Conservation (phyloP, 2,797 vertebrate species). For the Champsocephalus esox region DNA sequence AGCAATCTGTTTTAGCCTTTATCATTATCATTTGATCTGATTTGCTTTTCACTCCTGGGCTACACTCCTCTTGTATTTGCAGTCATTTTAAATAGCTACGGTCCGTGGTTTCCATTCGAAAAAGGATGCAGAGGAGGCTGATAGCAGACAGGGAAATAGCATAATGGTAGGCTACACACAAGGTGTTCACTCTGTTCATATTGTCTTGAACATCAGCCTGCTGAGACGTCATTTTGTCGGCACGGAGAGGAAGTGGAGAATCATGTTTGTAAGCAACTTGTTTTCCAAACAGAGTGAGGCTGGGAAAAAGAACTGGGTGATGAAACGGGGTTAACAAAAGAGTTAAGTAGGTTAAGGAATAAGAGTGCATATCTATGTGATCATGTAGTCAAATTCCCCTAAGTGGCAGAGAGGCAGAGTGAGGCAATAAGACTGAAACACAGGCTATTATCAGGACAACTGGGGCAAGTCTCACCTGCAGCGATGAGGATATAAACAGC, state of each 20-base stretch:
- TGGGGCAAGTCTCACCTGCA: conserved; percentile 63
- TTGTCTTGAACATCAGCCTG: conserved; percentile 39
- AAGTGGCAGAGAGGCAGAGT: conserved; percentile 46
- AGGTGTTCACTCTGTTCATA: conserved; percentile 53
- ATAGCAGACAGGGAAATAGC: conserved; percentile 15
- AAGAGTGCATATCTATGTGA: conserved; percentile 47
- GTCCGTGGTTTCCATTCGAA: conserved; percentile 32
- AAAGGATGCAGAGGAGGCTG: conserved; percentile 22
- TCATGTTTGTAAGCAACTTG: conserved; percentile 45
- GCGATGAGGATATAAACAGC: conserved; percentile 40
- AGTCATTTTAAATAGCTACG: conserved; percentile 24
- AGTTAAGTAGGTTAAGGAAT: conserved; percentile 58
- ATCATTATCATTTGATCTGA: conserved; percentile 30
- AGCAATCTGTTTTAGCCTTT: conserved; percentile 29
- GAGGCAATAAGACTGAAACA: conserved; percentile 69
- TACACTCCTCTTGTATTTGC: conserved; percentile 13
- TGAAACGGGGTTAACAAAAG: conserved; percentile 57
- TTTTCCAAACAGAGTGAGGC: conserved; percentile 30
- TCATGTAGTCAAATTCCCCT: conserved; percentile 54
- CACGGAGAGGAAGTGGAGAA: conserved; percentile 43
- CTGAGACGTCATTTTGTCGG: not conserved
- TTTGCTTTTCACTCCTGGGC: conserved; percentile 4
- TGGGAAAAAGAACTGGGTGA: conserved; percentile 42
- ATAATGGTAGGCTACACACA: conserved; percentile 38
- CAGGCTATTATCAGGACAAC: conserved; percentile 43